phyloP scores from a whole-genome alignment of 1,140 invertebrate species.

The Frieseomelitta varia region DNA sequence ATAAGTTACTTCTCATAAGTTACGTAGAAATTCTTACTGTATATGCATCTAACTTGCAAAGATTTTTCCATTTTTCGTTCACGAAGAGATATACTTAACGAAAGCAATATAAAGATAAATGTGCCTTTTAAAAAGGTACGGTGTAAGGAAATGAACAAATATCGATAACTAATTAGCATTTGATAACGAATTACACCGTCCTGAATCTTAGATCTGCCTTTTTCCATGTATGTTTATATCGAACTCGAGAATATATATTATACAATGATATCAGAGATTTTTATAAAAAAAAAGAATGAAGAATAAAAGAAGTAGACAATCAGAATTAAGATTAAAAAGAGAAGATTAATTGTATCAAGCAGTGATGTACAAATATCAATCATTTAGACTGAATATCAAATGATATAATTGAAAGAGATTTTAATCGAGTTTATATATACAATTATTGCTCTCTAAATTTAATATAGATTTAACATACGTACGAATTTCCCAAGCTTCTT shows the following conservation, averaged over 20 bases:
- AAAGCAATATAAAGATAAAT: constrained; percentile 29
- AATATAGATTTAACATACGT: constrained; percentile 37
- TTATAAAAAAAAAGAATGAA: constrained; percentile 21
- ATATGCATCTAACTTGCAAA: constrained; percentile 1
- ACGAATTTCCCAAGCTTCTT: constrained; percentile 8
- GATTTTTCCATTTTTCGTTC: constrained; percentile 9
- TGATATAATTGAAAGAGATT: constrained; percentile 7
- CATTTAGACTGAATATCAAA: constrained; percentile 48
- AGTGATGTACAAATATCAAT: constrained; percentile 43
- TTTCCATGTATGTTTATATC: neutral
- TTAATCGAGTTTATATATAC: constrained; percentile 7
- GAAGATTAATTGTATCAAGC: neutral
- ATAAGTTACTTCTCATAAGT: constrained; percentile 39
- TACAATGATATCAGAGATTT: constrained; percentile 21
- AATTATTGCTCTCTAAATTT: constrained; percentile 33
- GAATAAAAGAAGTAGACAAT: constrained; percentile 44
- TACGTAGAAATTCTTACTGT: neutral
- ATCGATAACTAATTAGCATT: neutral
- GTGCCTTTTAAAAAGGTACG: constrained; percentile 58
- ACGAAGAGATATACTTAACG: constrained; percentile 5
- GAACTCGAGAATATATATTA: constrained; percentile 21
- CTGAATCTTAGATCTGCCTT: constrained; percentile 54
- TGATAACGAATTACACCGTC: constrained; percentile 52
- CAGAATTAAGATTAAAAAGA: constrained; percentile 22
- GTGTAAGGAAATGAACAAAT: constrained; percentile 3